phyloP scores from a whole-genome alignment of 1,140 invertebrate genomes.

The Atta cephalotes region DNA sequence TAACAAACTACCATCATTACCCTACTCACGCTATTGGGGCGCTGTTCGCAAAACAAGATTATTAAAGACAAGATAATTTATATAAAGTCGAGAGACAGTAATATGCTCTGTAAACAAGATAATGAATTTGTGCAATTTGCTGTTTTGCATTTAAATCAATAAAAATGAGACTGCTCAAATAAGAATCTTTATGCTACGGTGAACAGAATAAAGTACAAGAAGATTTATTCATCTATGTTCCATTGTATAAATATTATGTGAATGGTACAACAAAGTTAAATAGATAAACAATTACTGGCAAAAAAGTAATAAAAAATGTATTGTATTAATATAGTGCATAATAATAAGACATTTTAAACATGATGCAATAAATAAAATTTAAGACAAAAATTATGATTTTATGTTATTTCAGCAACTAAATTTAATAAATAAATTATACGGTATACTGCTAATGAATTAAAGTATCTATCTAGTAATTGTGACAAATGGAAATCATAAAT shows the following conservation, averaged over 20 bases:
- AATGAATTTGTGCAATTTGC: conserved; percentile 24
- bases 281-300: background rate
- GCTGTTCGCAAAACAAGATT: conserved; percentile 48
- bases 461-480: background rate
- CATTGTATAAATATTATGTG: background rate
- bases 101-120: conserved; percentile 10
- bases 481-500: no score
- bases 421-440: no score
- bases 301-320: conserved; percentile 8
- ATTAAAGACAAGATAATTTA: conserved; percentile 61
- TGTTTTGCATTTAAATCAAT: background rate
- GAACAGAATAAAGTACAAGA: background rate
- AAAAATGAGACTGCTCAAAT: background rate
- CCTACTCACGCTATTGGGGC: conserved; percentile 27
- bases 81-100: background rate
- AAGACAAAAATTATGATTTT: background rate
- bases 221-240: background rate
- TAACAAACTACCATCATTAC: conserved; percentile 43
- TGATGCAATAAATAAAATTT: background rate
- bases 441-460: background rate
- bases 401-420: no score
- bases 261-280: conserved; percentile 2
- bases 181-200: background rate
- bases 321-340: background rate
- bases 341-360: background rate